A percentile compares a stretch with the other conserved stretches of the same genome.
phyloP scores from a whole-genome alignment of 2,888 invertebrate species.

The Noctua fimbriata region DNA sequence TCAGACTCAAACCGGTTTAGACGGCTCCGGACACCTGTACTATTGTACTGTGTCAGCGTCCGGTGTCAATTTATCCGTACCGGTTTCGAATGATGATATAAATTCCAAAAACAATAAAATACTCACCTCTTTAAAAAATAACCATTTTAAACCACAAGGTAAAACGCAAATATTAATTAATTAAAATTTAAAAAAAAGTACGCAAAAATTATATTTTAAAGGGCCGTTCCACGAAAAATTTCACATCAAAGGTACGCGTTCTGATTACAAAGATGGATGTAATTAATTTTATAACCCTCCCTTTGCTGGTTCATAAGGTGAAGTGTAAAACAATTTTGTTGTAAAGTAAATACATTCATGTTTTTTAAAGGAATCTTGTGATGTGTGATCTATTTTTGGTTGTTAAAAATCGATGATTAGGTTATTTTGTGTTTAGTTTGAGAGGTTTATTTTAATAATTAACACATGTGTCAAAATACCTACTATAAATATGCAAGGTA shows the following conservation, averaged over 20 bases:
- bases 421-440: not conserved
- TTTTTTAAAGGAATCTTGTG: conserved; percentile 10
- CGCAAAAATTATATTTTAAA: conserved; percentile 36
- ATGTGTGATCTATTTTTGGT: conserved; percentile 5
- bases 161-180: conserved; percentile 10
- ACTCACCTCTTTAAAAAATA: too few relatives aligned
- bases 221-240: conserved; percentile 41
- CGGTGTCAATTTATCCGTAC: not conserved
- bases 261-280: conserved; percentile 61
- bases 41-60: not conserved
- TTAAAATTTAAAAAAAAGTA: conserved; percentile 13
- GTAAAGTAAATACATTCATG: conserved; percentile 32
- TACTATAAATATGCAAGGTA: not conserved
- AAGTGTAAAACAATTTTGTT: conserved; percentile 26
- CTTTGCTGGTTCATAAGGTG: conserved; percentile 2
- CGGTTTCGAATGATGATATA: not conserved
- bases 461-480: not conserved
- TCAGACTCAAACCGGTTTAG: not conserved
- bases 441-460: not conserved
- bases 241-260: conserved; percentile 62
- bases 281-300: conserved; percentile 61
- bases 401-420: not conserved
- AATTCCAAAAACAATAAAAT: not conserved
- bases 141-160: not conserved
- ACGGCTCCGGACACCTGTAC: not conserved